Evolutionary conservation across 2,888 invertebrate genomes (phyloP), one percentile per base, ranked within the genome.

Genomic region (Anorthoa munda): DNA sequence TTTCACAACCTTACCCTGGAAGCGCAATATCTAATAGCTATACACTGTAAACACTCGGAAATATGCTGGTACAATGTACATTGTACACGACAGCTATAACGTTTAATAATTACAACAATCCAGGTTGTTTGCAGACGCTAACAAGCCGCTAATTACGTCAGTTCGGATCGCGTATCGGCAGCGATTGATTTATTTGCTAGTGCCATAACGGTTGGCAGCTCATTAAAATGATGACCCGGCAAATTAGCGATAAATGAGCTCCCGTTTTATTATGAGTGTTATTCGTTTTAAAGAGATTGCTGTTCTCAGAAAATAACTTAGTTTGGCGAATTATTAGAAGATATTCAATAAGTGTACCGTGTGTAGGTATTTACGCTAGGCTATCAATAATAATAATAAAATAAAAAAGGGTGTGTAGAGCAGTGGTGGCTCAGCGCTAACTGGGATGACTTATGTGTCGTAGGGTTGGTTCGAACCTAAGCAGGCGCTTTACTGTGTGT

Each of bases 181-280:
- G 48, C 26, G 73, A 83, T 72, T 83, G 81, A 81, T 83, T 81
- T 78, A 84, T 83, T 72, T 75, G 69, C 59, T 75, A 83, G 68
- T 70, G 72, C 45, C 61, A 48, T 67, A 81, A 64, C 60, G 67
- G 66, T 66, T 76, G 77, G 56, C 80, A 51, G 71, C 72, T 83
- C 84, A 75, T 83, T 75, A 73, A 71, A 63, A 77, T 73, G 67
- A 81, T 78, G 74, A 83, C 53, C 66, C 18, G 74, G 66, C 59
- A 53, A 80, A 83, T 77, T 74, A 63, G 15, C 31, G 59, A 67
- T 39, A 26, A 68, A 77, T 75, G 48, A 65, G 60, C 26, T 53
- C 13, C 2, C 17, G 0, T 31, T 64, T 66, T 26, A 11, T 55
- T 12, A 31, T 13, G 4, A 17, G 15, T 31, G 56, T 45, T 60